Base-by-base conservation (phyloP, 1,140 invertebrate genomes). In the Ips typographus region DNA sequence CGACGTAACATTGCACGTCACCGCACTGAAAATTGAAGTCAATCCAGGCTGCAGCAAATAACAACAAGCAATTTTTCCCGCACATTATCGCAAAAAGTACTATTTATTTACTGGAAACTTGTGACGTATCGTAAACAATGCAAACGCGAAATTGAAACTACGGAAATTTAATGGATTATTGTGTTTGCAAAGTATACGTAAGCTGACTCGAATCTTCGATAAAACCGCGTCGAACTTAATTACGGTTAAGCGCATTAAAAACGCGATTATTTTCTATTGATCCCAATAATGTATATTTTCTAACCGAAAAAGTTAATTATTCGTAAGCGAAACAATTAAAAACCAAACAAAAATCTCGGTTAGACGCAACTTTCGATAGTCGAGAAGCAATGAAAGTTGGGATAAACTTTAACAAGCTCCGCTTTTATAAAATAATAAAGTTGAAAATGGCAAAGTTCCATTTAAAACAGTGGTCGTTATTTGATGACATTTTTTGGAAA, bases 391-490 rank as follows among this genome's bases (percentile, higher is more conserved):
- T 22, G 22, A 22, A 22, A 22, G 22, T 22, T 22, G 22, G 52
- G 52, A 55, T 8, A 8, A 55, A 55, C 38, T 59, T 42, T 40
- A 59, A 40, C 38, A 2, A 59, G 38, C 44, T 49, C 22, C 44
- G 57, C 8, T 40, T 40, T 39, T 40, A 40, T 42, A 40, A 59
- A 59, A 55, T 55, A 55, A 55, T 55, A 55, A 55, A 55, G 52
- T 55, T 37, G 52, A 55, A 55, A 55, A 55, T 55, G 52, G 52
- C 52, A 55, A 55, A 55, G 52, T 55, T 38, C 52, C 52, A 55
- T 55, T 55, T 55, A 55, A 55, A 55, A 55, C 52, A 55, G 52
- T 55, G 52, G 52, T 55, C 52, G 52, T 55, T 55, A 55, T 55
- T 55, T 36, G 37, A 55, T 55, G 52, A 55, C 52, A 55, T 55